phyloP scores from a whole-genome alignment of 2,888 invertebrate species.

The Hypolimnas misippus region DNA sequence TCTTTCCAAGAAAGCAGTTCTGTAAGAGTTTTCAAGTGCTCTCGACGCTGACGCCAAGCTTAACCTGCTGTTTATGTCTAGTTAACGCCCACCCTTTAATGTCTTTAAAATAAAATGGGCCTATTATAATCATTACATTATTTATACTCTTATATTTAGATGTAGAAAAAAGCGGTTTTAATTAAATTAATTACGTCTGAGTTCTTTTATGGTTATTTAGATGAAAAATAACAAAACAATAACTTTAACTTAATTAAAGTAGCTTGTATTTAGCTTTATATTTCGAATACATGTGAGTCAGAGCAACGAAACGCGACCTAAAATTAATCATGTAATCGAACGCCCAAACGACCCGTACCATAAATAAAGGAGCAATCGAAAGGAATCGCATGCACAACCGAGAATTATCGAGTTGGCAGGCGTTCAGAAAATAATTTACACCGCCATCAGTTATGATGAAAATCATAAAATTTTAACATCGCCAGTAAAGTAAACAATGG shows the following conservation, averaged over 20 bases:
- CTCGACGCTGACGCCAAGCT: slow-evolving; percentile 65
- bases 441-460: slow-evolving; percentile 70
- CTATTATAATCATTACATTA: neutral
- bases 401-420: slow-evolving; percentile 75
- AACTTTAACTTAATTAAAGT: neutral
- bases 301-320: slow-evolving; percentile 28
- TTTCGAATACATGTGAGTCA: slow-evolving; percentile 41
- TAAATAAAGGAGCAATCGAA: slow-evolving; percentile 68
- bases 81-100: slow-evolving; percentile 52
- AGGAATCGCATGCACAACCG: slow-evolving; percentile 57
- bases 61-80: slow-evolving; percentile 69
- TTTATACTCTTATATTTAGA: neutral
- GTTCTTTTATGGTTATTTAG: neutral
- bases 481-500: slow-evolving; percentile 81
- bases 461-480: slow-evolving; percentile 78
- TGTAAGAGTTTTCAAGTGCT: slow-evolving; percentile 64
- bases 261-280: slow-evolving; percentile 8
- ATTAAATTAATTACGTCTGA: neutral
- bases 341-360: slow-evolving; percentile 51
- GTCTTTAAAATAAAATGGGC: neutral
- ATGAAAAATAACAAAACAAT: neutral
- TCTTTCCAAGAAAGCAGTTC: slow-evolving; percentile 73
- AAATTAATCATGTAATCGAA: slow-evolving; percentile 49
- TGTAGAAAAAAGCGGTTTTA: neutral
- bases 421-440: slow-evolving; percentile 75